Percentiles rank a stretch among this genome's conserved stretches.
Conservation (phyloP, 2,888 invertebrate species). For the Steromphala cineraria region DNA sequence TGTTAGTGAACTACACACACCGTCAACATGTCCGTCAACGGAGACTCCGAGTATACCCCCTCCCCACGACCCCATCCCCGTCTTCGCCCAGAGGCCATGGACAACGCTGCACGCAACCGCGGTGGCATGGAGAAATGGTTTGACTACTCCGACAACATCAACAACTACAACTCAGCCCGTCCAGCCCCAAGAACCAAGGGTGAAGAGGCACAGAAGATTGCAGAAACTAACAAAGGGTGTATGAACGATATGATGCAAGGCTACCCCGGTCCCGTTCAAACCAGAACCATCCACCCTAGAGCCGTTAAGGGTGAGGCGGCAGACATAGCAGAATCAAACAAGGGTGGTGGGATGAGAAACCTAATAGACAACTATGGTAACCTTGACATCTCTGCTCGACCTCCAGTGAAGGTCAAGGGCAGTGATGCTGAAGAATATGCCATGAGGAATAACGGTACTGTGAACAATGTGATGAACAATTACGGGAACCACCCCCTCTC, state of each 20-base stretch:
- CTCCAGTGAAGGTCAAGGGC: constrained; percentile 61
- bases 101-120: constrained; percentile 53
- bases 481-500: constrained; percentile 52
- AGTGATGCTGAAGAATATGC: constrained; percentile 61
- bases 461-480: constrained; percentile 57
- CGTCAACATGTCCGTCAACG: constrained; percentile 37
- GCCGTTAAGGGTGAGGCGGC: constrained; percentile 56
- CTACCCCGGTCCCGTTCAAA: constrained; percentile 58
- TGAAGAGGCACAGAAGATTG: constrained; percentile 51
- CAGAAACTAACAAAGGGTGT: constrained; percentile 59
- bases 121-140: constrained; percentile 45
- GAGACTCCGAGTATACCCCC: constrained; percentile 50
- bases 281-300: constrained; percentile 56
- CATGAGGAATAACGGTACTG: constrained; percentile 63
- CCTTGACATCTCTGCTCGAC: constrained; percentile 42
- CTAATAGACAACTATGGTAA: constrained; percentile 66
- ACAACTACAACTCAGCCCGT: constrained; percentile 51
- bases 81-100: constrained; percentile 55
- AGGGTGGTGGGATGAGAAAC: constrained; percentile 63
- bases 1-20: neutral
- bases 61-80: constrained; percentile 58
- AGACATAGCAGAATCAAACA: constrained; percentile 55
- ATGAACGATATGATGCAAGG: constrained; percentile 65
- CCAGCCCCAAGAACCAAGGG: constrained; percentile 52
- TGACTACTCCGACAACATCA: constrained; percentile 52